Percentiles rank a stretch among this genome's conserved stretches.
These are phyloP conservation scores for Yponomeuta malinellus DNA, from an alignment of 2,888 invertebrate genomes.

Conservation along the genomic window DNA sequence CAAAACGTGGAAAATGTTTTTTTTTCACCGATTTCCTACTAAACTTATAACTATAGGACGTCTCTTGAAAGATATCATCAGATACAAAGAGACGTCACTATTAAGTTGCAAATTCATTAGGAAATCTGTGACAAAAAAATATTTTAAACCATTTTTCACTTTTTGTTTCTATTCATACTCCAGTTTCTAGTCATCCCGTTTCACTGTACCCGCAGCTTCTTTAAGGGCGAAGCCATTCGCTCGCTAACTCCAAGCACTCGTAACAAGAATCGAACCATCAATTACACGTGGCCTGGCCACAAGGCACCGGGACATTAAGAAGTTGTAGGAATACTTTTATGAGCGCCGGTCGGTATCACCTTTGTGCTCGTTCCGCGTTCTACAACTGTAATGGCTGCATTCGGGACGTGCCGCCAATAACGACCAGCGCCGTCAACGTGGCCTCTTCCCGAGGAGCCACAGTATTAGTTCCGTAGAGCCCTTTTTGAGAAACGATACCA, in stretches of 20 bases:
- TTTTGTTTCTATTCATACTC: no score
- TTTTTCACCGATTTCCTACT: no score
- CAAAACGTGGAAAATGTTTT: no score
- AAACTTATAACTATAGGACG: no score
- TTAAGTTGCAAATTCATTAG: no score
- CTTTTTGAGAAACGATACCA: neutral
- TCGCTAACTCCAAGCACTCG: neutral
- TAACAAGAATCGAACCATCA: neutral
- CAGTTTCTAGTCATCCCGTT: no score
- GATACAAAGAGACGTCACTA: no score
- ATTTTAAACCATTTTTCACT: no score
- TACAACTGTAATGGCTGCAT: constrained; percentile 14
- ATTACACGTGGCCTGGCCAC: neutral
- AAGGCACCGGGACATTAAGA: constrained; percentile 9
- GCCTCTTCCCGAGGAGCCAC: neutral
- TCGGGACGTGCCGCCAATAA: constrained; percentile 13
- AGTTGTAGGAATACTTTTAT: constrained; percentile 13
- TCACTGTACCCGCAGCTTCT: no score
- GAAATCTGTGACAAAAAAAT: no score
- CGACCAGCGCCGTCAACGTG: neutral
- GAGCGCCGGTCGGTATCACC: constrained; percentile 13
- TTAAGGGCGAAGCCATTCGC: no score
- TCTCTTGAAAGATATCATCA: no score
- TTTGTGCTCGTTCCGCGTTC: constrained; percentile 11
- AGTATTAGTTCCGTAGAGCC: neutral